Evolutionary conservation across 2,113 vertebrate genomes (phyloP).

Genomic region (Sminthopsis crassicaudata): DNA sequence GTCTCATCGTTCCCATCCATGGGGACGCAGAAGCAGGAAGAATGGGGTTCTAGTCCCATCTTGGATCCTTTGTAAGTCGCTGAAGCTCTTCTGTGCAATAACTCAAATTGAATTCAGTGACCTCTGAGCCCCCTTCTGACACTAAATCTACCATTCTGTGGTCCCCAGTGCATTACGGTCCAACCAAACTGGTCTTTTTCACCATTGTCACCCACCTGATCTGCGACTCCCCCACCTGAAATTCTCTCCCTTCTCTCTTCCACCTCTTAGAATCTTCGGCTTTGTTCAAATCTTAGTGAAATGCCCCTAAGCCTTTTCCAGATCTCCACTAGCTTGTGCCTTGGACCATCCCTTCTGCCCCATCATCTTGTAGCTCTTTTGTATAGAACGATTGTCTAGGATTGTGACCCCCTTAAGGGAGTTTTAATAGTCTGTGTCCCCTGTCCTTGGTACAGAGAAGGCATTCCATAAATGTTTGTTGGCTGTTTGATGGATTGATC

Average conservation of each 20-base stretch:
- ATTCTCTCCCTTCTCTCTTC: not conserved
- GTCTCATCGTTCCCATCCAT: not conserved
- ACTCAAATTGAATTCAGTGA: not conserved
- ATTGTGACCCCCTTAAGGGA: not conserved
- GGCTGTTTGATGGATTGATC: not conserved
- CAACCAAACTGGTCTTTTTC: not conserved
- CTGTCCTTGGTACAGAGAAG: not conserved
- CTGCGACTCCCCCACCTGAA: not conserved
- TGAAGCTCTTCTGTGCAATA: not conserved
- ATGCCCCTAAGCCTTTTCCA: not conserved
- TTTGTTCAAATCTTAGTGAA: not conserved
- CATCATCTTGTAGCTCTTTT: not conserved
- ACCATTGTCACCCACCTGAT: not conserved
- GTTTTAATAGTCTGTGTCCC: not conserved
- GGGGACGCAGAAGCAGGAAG: too few relatives aligned
- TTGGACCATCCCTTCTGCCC: not conserved
- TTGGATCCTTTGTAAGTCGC: not conserved
- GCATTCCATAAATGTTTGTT: not conserved
- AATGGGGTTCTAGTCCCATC: not conserved
- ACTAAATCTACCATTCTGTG: not conserved
- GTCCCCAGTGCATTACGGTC: not conserved
- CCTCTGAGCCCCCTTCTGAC: not conserved
- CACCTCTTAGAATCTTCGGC: not conserved
- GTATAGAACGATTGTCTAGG: not conserved
- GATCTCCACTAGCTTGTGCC: not conserved